Conservation (phyloP, 2,888 invertebrate species). For the Omphaloscelis lunosa region DNA sequence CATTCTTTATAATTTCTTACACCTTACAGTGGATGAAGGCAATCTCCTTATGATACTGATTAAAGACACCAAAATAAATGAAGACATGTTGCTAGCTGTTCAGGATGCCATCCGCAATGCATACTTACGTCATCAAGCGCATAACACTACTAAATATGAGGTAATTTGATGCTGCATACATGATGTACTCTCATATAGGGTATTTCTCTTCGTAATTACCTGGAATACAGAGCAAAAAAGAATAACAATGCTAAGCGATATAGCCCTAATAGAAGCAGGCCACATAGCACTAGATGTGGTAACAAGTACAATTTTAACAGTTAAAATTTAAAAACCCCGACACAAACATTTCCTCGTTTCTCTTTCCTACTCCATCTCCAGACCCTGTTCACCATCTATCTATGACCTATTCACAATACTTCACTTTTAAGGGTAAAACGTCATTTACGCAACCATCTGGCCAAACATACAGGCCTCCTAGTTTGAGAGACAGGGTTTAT, state of each 20-base stretch:
- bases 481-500: too few species aligned
- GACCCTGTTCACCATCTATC: too few species aligned
- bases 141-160: conserved; percentile 63
- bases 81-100: conserved; percentile 68
- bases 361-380: too few species aligned
- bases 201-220: not conserved
- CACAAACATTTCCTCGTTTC: too few species aligned
- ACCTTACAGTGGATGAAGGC: conserved; percentile 73
- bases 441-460: too few species aligned
- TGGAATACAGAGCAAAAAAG: not conserved
- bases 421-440: too few species aligned
- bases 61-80: conserved; percentile 68
- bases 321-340: too few species aligned
- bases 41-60: conserved; percentile 74
- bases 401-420: too few species aligned
- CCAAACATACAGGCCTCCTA: too few species aligned
- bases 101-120: conserved; percentile 73
- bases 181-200: not conserved
- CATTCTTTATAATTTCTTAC: not conserved
- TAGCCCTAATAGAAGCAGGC: too few species aligned
- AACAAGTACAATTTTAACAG: too few species aligned
- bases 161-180: conserved; percentile 50
- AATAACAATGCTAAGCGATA: not conserved
- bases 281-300: not conserved
- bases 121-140: conserved; percentile 70